Evolutionary conservation across 2,113 vertebrate species (phyloP).

Genomic region (Delphinapterus leucas): DNA sequence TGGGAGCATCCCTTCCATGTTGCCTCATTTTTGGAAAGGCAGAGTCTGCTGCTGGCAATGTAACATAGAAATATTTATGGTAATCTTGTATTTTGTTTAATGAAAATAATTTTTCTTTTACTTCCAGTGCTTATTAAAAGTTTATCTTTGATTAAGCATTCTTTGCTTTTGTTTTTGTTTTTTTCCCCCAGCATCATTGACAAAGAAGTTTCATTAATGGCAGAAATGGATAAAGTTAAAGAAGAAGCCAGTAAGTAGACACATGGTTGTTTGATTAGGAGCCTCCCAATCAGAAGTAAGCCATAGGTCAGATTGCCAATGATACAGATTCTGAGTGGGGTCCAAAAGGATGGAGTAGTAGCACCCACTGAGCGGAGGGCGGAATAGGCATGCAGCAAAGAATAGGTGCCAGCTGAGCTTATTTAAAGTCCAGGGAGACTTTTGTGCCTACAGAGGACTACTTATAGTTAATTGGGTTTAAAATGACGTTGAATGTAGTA

Average conservation of each 20-base stretch:
- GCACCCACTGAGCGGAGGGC: too few relatives aligned
- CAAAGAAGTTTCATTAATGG: conserved; percentile 87
- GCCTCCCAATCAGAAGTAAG: background rate
- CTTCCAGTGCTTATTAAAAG: background rate
- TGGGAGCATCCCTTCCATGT: background rate
- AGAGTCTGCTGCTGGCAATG: background rate
- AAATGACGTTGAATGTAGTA: background rate
- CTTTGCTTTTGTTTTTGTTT: conserved; percentile 44
- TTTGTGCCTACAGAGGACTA: background rate
- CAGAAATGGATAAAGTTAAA: conserved; percentile 89
- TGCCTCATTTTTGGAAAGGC: conserved; percentile 38
- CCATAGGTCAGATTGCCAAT: background rate
- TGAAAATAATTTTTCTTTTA: conserved; percentile 37
- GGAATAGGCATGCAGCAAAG: background rate
- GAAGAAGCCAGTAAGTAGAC: conserved; percentile 89
- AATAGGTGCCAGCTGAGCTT: background rate
- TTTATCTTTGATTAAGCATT: conserved; percentile 56
- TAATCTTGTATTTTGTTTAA: conserved; percentile 40
- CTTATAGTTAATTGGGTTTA: background rate
- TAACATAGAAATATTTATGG: conserved; percentile 49
- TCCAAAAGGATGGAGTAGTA: background rate
- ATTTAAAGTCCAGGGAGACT: background rate
- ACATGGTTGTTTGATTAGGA: background rate
- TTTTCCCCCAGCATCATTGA: conserved; percentile 84
- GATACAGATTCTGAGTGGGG: background rate